phyloP scores from a whole-genome alignment of 2,797 vertebrate genomes.

The Eutrigla gurnardus region DNA sequence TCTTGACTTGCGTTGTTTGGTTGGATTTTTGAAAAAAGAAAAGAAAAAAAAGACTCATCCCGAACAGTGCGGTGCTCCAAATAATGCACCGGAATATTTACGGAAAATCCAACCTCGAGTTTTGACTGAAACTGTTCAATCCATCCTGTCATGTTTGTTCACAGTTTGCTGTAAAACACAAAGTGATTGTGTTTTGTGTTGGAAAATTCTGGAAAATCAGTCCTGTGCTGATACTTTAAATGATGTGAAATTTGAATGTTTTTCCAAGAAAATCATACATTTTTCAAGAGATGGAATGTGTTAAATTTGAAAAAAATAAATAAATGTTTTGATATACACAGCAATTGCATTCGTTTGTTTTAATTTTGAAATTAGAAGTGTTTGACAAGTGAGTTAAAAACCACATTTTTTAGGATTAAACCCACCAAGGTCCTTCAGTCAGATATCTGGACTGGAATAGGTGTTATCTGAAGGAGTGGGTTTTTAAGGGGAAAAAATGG shows the following conservation, averaged over 20 bases:
- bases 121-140: conserved; percentile 50
- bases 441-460: not conserved
- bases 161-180: conserved; percentile 49
- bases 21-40: conserved; percentile 66
- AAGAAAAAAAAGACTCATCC: conserved; percentile 59
- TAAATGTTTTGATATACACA: conserved; percentile 52
- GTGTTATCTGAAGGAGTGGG: not conserved
- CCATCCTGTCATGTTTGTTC: conserved; percentile 45
- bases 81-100: conserved; percentile 39
- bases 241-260: not conserved
- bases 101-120: conserved; percentile 53
- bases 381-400: not conserved
- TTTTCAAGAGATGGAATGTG: conserved; percentile 13
- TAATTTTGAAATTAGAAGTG: conserved; percentile 1
- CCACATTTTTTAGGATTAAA: not conserved
- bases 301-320: conserved; percentile 42
- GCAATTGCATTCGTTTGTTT: conserved; percentile 1
- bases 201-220: conserved; percentile 25
- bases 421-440: not conserved
- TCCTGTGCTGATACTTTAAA: conserved; percentile 43
- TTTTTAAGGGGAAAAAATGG: too few species aligned
- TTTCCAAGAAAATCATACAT: not conserved
- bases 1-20: conserved; percentile 67
- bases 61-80: conserved; percentile 42
- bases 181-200: conserved; percentile 41